Conservation (phyloP, 2,888 invertebrate species). For the Lepas anatifera region DNA sequence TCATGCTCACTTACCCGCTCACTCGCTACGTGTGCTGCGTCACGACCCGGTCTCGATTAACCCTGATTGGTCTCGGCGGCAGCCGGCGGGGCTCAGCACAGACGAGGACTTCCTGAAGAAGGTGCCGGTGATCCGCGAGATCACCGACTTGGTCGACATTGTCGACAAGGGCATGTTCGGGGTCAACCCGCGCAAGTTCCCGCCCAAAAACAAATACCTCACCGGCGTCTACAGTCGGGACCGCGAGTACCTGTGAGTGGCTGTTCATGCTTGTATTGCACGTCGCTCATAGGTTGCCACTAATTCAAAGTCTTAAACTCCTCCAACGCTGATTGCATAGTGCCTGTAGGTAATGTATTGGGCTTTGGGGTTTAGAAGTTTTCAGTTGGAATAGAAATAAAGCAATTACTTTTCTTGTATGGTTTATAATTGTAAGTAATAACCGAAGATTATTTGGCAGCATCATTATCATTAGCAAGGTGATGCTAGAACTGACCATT, state of each 20-base stretch:
- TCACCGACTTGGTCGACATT: constrained; percentile 21
- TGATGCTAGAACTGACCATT: no score
- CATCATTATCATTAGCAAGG: no score
- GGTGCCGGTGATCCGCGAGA: constrained; percentile 21
- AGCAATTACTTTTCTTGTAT: no score
- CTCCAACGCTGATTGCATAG: no score
- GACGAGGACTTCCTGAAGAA: constrained; percentile 4
- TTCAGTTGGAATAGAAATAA: no score
- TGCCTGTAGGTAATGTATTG: no score
- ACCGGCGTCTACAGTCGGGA: constrained; percentile 82
- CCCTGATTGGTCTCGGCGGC: background rate
- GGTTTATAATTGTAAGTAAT: no score
- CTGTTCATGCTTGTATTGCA: no score
- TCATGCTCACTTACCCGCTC: no score
- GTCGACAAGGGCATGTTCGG: constrained; percentile 36
- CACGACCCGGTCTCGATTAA: background rate
- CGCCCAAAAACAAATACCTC: constrained; percentile 61
- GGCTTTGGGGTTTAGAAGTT: no score
- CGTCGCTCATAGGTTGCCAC: background rate
- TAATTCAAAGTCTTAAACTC: no score
- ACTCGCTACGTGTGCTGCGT: background rate
- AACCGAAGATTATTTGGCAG: no score
- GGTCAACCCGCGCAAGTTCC: constrained; percentile 58
- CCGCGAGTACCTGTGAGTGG: constrained; percentile 77
- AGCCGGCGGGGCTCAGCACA: background rate